Percentiles rank a stretch among this genome's conserved stretches.
These are phyloP conservation scores for Ranitomeya imitator DNA, from an alignment of 2,113 vertebrate species.

Conservation along the genomic window DNA sequence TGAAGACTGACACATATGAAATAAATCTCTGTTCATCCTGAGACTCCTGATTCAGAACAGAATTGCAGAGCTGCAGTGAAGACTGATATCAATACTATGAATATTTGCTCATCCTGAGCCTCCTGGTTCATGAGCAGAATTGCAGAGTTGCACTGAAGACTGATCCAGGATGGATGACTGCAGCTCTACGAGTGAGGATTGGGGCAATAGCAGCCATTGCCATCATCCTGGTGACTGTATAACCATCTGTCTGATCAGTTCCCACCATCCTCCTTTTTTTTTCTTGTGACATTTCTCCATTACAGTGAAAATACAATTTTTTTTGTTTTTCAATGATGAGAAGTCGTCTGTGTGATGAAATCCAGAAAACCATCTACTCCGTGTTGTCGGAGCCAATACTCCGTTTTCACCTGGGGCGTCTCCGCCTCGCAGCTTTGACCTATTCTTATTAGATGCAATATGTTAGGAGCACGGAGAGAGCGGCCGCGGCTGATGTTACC, in stretches of 20 bases:
- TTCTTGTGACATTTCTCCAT: not conserved
- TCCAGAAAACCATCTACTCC: not conserved
- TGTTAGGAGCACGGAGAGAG: constrained; percentile 22
- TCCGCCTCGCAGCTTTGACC: not conserved
- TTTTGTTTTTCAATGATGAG: not conserved
- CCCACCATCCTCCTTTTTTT: too few species aligned
- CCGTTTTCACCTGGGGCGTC: not conserved
- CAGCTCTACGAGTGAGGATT: too few species aligned
- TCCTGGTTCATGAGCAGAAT: not conserved
- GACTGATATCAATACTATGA: not conserved
- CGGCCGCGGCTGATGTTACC: constrained; percentile 15
- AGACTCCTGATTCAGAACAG: not conserved
- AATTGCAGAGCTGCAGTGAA: not conserved
- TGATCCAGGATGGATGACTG: not conserved
- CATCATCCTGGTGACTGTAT: too few species aligned
- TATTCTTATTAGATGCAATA: constrained; percentile 40
- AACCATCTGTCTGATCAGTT: too few species aligned
- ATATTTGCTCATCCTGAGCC: not conserved
- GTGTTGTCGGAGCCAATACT: not conserved
- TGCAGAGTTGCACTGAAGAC: not conserved
- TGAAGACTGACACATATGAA: too few species aligned
- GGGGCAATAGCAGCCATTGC: too few species aligned
- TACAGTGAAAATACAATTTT: not conserved
- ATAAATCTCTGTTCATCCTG: not conserved
- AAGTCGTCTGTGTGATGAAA: not conserved